Conservation (phyloP, 1,140 invertebrate species). For the Drosophila mauritiana region DNA sequence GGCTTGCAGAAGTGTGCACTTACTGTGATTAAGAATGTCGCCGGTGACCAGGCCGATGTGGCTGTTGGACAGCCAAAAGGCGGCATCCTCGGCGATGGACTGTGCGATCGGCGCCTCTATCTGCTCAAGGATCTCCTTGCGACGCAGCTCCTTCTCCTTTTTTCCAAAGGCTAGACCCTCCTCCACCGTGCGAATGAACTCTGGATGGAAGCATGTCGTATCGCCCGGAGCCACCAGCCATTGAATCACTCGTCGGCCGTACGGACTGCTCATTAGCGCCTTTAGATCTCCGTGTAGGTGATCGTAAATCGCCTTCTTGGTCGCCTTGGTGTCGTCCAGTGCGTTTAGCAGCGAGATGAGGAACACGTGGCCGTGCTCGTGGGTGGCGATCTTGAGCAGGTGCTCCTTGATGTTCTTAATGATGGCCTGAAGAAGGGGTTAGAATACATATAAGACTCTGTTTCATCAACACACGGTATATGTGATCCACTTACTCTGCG, state of each 20-base stretch:
- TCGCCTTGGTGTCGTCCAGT: conserved; percentile 96
- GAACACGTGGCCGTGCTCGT: conserved; percentile 94
- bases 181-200: conserved; percentile 89
- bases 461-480: not conserved
- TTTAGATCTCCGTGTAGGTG: conserved; percentile 90
- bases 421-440: conserved; percentile 85
- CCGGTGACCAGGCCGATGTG: conserved; percentile 89
- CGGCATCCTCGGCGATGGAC: conserved; percentile 87
- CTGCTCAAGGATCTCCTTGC: conserved; percentile 90
- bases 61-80: conserved; percentile 89
- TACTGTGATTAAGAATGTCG: conserved; percentile 88
- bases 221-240: conserved; percentile 94
- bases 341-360: conserved; percentile 93
- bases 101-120: conserved; percentile 88
- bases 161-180: conserved; percentile 91
- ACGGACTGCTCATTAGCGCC: conserved; percentile 90
- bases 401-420: conserved; percentile 95
- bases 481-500: conserved; percentile 60
- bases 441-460: not conserved
- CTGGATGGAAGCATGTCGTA: conserved; percentile 90
- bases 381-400: conserved; percentile 91
- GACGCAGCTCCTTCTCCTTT: conserved; percentile 90
- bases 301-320: conserved; percentile 92
- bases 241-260: conserved; percentile 90
- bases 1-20: conserved; percentile 5